Evolutionary conservation across 2,797 vertebrate species (phyloP).

Genomic region (Taenioides sp.): DNA sequence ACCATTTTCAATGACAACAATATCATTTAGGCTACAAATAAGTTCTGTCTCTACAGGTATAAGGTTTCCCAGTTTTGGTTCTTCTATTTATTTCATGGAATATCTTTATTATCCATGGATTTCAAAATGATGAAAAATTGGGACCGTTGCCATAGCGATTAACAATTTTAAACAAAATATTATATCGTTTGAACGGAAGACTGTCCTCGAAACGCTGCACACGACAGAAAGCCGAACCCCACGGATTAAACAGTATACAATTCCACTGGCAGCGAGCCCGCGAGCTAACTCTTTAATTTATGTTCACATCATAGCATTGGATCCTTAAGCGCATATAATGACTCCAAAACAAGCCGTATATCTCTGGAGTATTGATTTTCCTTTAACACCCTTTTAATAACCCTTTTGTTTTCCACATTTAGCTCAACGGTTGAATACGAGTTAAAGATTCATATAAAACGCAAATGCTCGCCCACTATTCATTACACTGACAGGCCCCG

Average conservation of each 20-base stretch:
- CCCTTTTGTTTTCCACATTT: constrained; percentile 35
- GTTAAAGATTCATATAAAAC: constrained; percentile 32
- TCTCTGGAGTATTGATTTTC: constrained; percentile 36
- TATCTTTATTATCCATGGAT: too few species aligned
- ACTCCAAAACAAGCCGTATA: constrained; percentile 39
- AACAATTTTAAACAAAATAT: too few species aligned
- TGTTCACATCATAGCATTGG: background rate
- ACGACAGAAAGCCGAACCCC: too few species aligned
- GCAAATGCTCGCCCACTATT: constrained; percentile 36
- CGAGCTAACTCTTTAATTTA: background rate
- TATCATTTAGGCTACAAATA: background rate
- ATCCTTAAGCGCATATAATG: background rate
- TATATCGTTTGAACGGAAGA: too few species aligned
- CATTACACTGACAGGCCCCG: constrained; percentile 33
- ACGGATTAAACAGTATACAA: background rate
- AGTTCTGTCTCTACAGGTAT: background rate
- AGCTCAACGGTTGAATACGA: constrained; percentile 43
- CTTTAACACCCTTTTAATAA: constrained; percentile 13
- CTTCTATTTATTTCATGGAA: too few species aligned
- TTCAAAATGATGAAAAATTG: too few species aligned
- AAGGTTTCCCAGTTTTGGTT: too few species aligned
- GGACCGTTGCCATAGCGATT: too few species aligned
- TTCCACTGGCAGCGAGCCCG: background rate
- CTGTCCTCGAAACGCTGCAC: too few species aligned
- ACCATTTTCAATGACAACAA: background rate